Evolutionary conservation across 2,888 invertebrate genomes (phyloP), one percentile per base, ranked within the genome.

Genomic region (Torymus aiolomorphi): DNA sequence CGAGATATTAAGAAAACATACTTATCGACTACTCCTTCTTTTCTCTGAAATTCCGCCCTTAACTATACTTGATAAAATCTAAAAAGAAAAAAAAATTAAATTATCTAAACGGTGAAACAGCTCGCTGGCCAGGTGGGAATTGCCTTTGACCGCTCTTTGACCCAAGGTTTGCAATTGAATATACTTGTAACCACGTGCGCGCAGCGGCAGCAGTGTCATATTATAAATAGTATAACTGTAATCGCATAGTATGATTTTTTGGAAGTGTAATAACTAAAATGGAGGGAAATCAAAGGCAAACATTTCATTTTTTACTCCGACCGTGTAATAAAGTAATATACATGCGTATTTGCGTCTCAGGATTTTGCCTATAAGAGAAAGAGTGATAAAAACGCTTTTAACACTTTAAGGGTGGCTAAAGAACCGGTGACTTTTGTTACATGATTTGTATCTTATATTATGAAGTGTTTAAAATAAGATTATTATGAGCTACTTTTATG

Each of bases 161-260:
- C 82, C 80, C 80, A 84, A 84, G 85, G 84, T 86, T 83, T 76
- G 80, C 86, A 87, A 83, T 85, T 84, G 63, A 83, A 75, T 82
- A 82, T 82, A 80, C 82, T 83, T 85, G 83, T 84, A 82, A 79
- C 71, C 73, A 77, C 18, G 73, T 54, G 67, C 63, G 77, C 75
- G 63, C 76, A 71, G 70, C 77, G 71, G 81, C 80, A 80, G 72
- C 85, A 84, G 86, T 85, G 86, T 86, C 86, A 85, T 86, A 86
- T 86, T 85, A 86, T 86, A 83, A 82, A 84, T 85, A 85, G 84
- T 84, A 76, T 85, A 86, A 84, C 82, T 84, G 82, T 83, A 83
- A 83, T 69, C 59, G 49, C 73, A 73, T 80, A 74, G 76, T 76
- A 86, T 84, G 82, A 86, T 84, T 81, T 84, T 42, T 31, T 82